Evolutionary conservation across 2,113 vertebrate genomes (phyloP).

Genomic region (Dasyprocta punctata): DNA sequence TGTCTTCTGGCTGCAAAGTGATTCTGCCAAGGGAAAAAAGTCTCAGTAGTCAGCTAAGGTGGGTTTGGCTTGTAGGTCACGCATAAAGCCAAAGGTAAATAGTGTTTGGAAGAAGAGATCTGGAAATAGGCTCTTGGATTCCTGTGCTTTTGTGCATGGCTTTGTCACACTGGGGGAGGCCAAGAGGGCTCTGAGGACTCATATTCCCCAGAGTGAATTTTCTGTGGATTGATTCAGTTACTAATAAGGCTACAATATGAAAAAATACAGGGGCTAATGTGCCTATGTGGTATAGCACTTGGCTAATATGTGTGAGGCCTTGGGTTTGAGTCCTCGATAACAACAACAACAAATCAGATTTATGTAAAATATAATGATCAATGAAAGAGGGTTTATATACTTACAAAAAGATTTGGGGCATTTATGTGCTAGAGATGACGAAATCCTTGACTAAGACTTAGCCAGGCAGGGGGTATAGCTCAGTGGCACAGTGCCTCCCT

Average conservation of each 20-base stretch:
- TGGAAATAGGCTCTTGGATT: background rate
- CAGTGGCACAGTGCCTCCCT: no score
- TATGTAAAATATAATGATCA: background rate
- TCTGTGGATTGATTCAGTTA: background rate
- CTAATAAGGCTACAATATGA: background rate
- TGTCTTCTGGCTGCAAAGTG: background rate
- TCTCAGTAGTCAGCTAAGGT: background rate
- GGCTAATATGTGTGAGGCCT: background rate
- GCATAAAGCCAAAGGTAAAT: background rate
- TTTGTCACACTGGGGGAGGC: background rate
- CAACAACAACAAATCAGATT: background rate
- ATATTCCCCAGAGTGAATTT: background rate
- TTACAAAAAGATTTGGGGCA: background rate
- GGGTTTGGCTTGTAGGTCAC: background rate
- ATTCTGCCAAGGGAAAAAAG: background rate
- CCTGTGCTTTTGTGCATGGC: background rate
- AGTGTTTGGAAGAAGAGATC: slow-evolving; percentile 12
- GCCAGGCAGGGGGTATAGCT: no score
- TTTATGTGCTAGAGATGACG: background rate
- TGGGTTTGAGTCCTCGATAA: background rate
- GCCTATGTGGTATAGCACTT: background rate
- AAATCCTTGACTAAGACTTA: background rate
- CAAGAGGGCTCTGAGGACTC: background rate
- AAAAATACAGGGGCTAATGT: background rate
- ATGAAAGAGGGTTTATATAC: background rate